Evolutionary conservation across 2,888 invertebrate species (phyloP).

Genomic region (Lampropteryx suffumata): DNA sequence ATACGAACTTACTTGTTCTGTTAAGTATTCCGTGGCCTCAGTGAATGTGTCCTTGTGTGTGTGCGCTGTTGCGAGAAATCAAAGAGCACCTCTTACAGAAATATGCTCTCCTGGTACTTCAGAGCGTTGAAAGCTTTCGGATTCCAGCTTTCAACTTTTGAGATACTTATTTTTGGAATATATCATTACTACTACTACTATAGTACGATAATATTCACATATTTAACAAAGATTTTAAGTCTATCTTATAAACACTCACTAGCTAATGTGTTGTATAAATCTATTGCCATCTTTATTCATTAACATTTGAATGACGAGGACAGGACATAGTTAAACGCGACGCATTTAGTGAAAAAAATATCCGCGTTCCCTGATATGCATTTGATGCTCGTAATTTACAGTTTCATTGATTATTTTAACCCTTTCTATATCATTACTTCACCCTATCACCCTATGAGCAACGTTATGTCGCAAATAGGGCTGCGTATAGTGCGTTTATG

Average conservation of each 20-base stretch:
- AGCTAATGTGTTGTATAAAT: too few species aligned
- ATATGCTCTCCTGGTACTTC: constrained; percentile 35
- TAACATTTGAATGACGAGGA: too few species aligned
- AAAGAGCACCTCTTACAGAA: constrained; percentile 29
- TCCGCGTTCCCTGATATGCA: neutral
- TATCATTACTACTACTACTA: too few species aligned
- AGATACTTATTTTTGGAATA: constrained; percentile 11
- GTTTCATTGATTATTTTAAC: constrained; percentile 41
- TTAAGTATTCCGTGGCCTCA: constrained; percentile 30
- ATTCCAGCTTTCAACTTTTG: constrained; percentile 20
- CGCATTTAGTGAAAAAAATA: too few species aligned
- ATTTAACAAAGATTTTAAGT: too few species aligned
- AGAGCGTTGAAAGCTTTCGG: constrained; percentile 30
- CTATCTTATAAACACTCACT: too few species aligned
- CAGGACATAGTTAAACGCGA: too few species aligned
- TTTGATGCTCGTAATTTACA: neutral
- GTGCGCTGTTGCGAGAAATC: constrained; percentile 33
- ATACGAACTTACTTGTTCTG: constrained; percentile 24
- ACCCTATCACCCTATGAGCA: constrained; percentile 35
- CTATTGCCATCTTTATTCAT: too few species aligned
- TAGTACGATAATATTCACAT: too few species aligned
- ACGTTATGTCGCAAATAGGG: constrained; percentile 29
- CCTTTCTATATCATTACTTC: constrained; percentile 33
- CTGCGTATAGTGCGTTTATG: constrained; percentile 27
- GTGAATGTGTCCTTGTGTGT: constrained; percentile 34